Evolutionary conservation across 2,113 vertebrate genomes (phyloP), one percentile per base, ranked within the genome.

Genomic region (Podocnemis expansa): DNA sequence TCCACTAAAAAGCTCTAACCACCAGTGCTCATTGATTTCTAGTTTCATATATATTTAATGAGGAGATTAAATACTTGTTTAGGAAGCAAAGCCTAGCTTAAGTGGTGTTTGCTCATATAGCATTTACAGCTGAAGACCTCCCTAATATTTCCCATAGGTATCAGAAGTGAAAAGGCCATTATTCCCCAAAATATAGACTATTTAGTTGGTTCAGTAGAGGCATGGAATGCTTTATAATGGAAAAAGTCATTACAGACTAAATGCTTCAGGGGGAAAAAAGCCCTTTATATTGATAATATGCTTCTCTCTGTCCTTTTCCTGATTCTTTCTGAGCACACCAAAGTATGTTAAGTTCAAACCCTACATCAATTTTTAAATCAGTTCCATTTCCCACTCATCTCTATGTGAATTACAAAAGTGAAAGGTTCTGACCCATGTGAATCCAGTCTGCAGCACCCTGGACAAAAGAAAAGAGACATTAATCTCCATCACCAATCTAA

Each of bases 1-100:
- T 98, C 97, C 88, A 76, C 98, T 98, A 97, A 97, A 98, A 98
- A 98, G 98, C 98, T 98, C 98, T 98, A 99, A 98, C 98, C 98
- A 98, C 98, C 95, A 97, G 98, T 95, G 97, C 94, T 96, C 98
- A 99, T 99, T 99, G 99, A 99, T 99, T 99, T 98, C 97, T 98
- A 98, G 98, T 98, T 99, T 99, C 99, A 99, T 99, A 99, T 99
- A 99, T 99, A 98, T 99, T 99, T 99, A 99, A 99, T 99, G 99
- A 99, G 98, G 98, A 99, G 98, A 99, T 99, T 99, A 99, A 99
- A 99, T 99, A 99, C 99, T 99, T 99, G 98, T 99, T 99, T 99
- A 99, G 99, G 98, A 99, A 99, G 98, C 98, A 98, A 97, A 98
- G 97, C 95, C 98, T 97, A 96, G 97, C 98, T 99, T 99, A 98